A percentile compares a stretch with the other conserved stretches of the same genome.
Evolutionary conservation across 2,888 invertebrate species (phyloP).

Genomic region (Lasiommata megera): DNA sequence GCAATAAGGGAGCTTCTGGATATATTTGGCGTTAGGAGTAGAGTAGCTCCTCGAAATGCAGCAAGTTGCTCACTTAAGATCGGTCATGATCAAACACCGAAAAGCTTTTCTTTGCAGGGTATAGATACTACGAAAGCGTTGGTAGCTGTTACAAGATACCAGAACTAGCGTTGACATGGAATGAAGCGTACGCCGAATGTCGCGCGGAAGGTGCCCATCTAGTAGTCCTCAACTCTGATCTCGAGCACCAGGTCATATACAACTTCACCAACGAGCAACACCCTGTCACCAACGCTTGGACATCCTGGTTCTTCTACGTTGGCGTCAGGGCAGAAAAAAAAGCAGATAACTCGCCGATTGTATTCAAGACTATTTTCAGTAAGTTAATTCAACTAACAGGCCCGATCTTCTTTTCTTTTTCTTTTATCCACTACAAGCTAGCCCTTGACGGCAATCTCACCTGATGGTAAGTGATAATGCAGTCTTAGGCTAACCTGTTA

Average conservation of each 20-base stretch:
- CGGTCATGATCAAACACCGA: too few relatives aligned
- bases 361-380: constrained; percentile 63
- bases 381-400: constrained; percentile 38
- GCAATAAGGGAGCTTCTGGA: too few relatives aligned
- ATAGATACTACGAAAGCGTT: constrained; percentile 42
- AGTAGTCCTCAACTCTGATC: constrained; percentile 52
- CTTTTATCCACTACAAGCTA: too few relatives aligned
- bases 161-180: constrained; percentile 46
- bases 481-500: too few relatives aligned
- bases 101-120: constrained; percentile 47
- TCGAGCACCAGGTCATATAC: constrained; percentile 45
- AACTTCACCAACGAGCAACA: constrained; percentile 39
- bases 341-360: constrained; percentile 37
- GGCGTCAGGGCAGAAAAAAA: constrained; percentile 51
- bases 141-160: constrained; percentile 61
- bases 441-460: too few relatives aligned
- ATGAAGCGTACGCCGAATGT: constrained; percentile 56
- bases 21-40: too few relatives aligned
- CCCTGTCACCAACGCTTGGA: constrained; percentile 10
- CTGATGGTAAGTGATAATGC: too few relatives aligned
- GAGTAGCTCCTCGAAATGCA: too few relatives aligned
- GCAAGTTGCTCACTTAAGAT: too few relatives aligned
- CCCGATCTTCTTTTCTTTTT: too few relatives aligned
- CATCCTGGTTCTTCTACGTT: constrained; percentile 49
- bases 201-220: constrained; percentile 52